These are phyloP conservation scores for Spisula solida DNA, from an alignment of 2,888 invertebrate species.

Conservation along the genomic window DNA sequence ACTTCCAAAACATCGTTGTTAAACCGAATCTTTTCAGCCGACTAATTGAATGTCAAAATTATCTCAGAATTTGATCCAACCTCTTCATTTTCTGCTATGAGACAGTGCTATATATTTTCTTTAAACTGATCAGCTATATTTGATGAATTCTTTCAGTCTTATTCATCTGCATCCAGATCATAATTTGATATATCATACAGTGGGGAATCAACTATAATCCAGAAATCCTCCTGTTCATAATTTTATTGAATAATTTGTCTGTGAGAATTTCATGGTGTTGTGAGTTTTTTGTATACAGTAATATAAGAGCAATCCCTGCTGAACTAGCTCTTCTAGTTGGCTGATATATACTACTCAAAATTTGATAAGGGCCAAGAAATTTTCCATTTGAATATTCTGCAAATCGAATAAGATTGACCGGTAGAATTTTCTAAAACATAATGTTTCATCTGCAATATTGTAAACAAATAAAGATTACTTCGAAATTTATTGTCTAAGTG, in stretches of 20 bases:
- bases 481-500: too few species aligned
- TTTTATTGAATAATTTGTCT: conserved; percentile 16
- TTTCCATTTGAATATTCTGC: too few species aligned
- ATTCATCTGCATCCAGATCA: neutral
- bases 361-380: too few species aligned
- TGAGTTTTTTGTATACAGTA: neutral
- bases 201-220: neutral
- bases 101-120: neutral
- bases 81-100: neutral
- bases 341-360: too few species aligned
- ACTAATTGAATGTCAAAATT: neutral
- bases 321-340: neutral
- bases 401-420: too few species aligned
- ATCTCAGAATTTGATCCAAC: neutral
- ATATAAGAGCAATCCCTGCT: neutral
- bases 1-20: too few species aligned
- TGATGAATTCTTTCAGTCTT: neutral
- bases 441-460: too few species aligned
- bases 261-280: neutral
- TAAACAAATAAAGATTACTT: too few species aligned
- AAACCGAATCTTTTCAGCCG: neutral
- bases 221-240: neutral
- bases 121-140: neutral
- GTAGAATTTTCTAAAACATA: too few species aligned
- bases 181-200: neutral